phyloP scores from a whole-genome alignment of 2,888 invertebrate species.

The Gastracanthus pulcherrimus region DNA sequence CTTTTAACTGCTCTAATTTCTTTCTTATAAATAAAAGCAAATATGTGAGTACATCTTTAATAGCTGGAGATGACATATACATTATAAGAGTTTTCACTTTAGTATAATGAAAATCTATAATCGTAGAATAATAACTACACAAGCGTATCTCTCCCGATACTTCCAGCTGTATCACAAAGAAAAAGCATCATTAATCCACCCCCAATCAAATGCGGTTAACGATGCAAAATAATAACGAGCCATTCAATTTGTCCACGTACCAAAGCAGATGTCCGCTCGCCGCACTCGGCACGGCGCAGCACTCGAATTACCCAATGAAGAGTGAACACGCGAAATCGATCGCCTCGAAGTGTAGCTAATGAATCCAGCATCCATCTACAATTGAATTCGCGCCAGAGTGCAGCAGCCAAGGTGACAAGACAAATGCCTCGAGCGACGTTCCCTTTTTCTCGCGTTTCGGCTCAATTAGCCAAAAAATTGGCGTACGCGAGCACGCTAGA shows the following conservation, averaged over 20 bases:
- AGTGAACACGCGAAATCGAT: conserved; percentile 22
- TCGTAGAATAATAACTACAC: too few relatives aligned
- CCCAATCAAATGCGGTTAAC: background rate
- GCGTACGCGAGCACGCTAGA: too few relatives aligned
- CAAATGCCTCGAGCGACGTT: conserved; percentile 26
- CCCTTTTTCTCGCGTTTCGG: background rate
- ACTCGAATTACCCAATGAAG: background rate
- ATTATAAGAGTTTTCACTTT: too few relatives aligned
- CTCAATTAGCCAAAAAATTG: conserved; percentile 55
- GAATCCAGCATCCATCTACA: background rate
- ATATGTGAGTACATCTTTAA: too few relatives aligned
- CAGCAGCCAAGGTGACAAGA: conserved; percentile 48
- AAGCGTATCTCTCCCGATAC: too few relatives aligned
- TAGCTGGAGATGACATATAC: too few relatives aligned
- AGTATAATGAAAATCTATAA: too few relatives aligned
- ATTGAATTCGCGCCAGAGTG: background rate
- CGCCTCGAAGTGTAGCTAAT: conserved; percentile 17
- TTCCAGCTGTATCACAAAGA: conserved; percentile 2
- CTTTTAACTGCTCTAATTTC: too few relatives aligned
- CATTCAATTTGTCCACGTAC: conserved; percentile 4
- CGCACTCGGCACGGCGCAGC: background rate
- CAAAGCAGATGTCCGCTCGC: conserved; percentile 1
- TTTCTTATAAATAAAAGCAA: too few relatives aligned
- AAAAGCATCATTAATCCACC: conserved; percentile 9
- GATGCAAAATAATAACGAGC: conserved; percentile 21